Conservation (phyloP, 2,113 vertebrate genomes). For the Leptodactylus fuscus region DNA sequence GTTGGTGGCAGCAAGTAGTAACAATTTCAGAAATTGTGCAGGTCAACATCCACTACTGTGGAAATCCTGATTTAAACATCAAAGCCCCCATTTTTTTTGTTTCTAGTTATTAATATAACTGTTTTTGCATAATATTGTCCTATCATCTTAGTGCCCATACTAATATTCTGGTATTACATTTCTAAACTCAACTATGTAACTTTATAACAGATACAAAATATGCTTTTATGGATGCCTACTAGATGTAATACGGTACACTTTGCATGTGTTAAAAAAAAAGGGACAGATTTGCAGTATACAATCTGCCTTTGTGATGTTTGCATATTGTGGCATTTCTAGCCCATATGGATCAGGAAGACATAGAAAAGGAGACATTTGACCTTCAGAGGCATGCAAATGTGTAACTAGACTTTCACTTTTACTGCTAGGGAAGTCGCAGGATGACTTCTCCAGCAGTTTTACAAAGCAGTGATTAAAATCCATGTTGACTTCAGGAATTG, state of each 20-base stretch:
- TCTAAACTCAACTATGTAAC: neutral
- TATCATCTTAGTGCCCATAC: neutral
- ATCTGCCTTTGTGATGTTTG: slow-evolving; percentile 84
- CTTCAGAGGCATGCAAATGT: slow-evolving; percentile 85
- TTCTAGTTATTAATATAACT: too few relatives aligned
- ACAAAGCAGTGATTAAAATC: slow-evolving; percentile 77
- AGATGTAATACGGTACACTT: slow-evolving; percentile 79
- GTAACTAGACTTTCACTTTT: slow-evolving; percentile 77
- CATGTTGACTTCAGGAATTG: slow-evolving; percentile 71
- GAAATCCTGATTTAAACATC: too few relatives aligned
- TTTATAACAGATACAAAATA: neutral
- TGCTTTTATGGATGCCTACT: slow-evolving; percentile 77
- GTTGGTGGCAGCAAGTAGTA: too few relatives aligned
- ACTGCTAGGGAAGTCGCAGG: slow-evolving; percentile 76
- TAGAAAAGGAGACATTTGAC: slow-evolving; percentile 83
- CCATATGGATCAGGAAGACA: slow-evolving; percentile 85
- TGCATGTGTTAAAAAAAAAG: slow-evolving; percentile 73
- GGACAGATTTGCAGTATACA: slow-evolving; percentile 85
- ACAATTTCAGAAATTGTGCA: too few relatives aligned
- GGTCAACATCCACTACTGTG: too few relatives aligned
- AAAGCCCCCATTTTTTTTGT: too few relatives aligned
- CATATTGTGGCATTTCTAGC: slow-evolving; percentile 88
- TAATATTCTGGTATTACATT: neutral
- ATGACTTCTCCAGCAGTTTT: slow-evolving; percentile 71
- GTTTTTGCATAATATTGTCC: too few relatives aligned